Base-by-base conservation (phyloP, 1,140 invertebrate species). In the Teleogryllus occipitalis region DNA sequence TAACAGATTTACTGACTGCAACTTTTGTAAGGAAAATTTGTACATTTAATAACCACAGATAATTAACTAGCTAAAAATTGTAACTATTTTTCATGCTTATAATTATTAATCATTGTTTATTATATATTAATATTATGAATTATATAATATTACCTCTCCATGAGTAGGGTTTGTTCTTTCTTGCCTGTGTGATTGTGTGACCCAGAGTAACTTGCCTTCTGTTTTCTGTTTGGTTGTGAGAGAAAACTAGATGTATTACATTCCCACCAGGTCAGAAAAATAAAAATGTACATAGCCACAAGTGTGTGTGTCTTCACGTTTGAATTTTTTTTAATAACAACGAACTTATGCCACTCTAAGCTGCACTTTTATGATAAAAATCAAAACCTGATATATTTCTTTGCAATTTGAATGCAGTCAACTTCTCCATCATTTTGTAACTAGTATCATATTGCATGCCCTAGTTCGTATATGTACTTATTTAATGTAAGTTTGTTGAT, bases 211-310 rank as follows among this genome's bases (percentile, higher is more conserved):
- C 76, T 48, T 48, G 8, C 48, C 48, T 7, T 48, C 47, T 21
- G 18, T 54, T 54, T 77, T 47, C 47, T 77, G 48, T 77, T 77
- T 77, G 76, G 76, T 77, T 77, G 76, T 77, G 76, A 77, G 74
- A 77, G 21, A 21, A 48, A 47, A 77, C 48, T 77, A 77, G 76
- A 49, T 77, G 48, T 46, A 77, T 12, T 48, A 54, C 76, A 77
- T 77, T 77, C 76, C 76, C 76, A 77, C 47, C 76, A 77, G 54
- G 54, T 65, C 54, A 65, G 10, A 65, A 65, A 65, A 65, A 65
- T 65, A 65, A 65, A 65, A 14, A 65, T 65, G 54, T 65, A 65
- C 54, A 65, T 65, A 65, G 54, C 54, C 54, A 65, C 54, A 65
- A 39, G 54, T 65, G 54, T 65, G 54, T 65, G 54, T 65, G 54